phyloP scores from a whole-genome alignment of 2,797 vertebrate species.

The Acanthurus lineatus region DNA sequence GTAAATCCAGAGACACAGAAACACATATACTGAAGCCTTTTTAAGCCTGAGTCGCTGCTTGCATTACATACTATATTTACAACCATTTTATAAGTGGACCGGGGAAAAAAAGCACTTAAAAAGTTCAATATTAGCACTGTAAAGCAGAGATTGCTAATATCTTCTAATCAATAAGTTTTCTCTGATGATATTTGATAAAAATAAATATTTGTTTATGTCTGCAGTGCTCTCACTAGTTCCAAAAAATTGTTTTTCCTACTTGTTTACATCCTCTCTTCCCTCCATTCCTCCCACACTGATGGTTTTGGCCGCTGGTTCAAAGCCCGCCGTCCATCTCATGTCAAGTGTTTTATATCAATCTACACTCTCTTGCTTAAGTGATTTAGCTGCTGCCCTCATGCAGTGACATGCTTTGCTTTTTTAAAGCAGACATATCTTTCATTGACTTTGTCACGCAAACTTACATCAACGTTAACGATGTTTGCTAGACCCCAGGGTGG shows the following conservation, averaged over 20 bases:
- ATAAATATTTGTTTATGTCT: neutral
- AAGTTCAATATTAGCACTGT: neutral
- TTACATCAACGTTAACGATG: conserved; percentile 18
- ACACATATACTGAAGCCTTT: conserved; percentile 9
- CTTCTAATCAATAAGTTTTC: neutral
- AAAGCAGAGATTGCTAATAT: neutral
- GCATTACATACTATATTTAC: neutral
- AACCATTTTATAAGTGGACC: neutral
- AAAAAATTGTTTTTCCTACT: conserved; percentile 4
- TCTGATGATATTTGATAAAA: neutral
- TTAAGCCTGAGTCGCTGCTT: conserved; percentile 3
- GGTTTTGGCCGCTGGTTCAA: conserved; percentile 73
- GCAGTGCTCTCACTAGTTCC: conserved; percentile 1
- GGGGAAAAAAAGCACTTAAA: neutral
- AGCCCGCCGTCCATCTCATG: conserved; percentile 62
- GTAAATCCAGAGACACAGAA: conserved; percentile 36
- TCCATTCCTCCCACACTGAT: conserved; percentile 48
- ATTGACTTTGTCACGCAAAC: conserved; percentile 53
- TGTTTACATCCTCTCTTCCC: conserved; percentile 14
- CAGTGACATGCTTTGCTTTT: conserved; percentile 49
- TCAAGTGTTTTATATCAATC: conserved; percentile 80
- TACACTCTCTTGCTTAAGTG: conserved; percentile 72
- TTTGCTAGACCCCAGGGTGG: neutral
- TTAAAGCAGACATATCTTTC: conserved; percentile 49
- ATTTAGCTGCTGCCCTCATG: conserved; percentile 74